phyloP scores from a whole-genome alignment of 35 echinoderm and acorn worm species.

The Holothuria glaberrima region DNA sequence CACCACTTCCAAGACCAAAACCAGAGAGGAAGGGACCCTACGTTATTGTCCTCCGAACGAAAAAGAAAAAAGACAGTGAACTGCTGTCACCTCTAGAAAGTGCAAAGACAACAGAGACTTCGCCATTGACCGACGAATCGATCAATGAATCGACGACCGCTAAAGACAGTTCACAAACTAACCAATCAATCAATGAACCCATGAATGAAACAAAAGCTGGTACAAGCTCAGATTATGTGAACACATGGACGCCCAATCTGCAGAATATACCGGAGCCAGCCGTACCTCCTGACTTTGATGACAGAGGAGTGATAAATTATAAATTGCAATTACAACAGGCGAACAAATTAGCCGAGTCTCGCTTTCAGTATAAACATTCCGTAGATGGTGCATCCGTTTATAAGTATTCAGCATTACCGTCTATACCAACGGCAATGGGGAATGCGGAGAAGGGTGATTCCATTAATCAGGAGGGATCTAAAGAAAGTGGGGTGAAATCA shows the following conservation, averaged over 20 bases:
- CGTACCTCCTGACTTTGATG: not conserved
- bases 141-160: not conserved
- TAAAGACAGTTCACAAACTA: not conserved
- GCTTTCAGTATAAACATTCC: not conserved
- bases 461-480: not conserved
- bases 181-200: not conserved
- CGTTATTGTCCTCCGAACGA: constrained; percentile 4
- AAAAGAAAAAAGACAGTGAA: not conserved
- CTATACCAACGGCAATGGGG: not conserved
- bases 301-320: not conserved
- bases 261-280: constrained; percentile 12
- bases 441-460: not conserved
- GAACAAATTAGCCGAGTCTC: constrained; percentile 14
- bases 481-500: not conserved
- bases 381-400: not conserved
- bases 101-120: not conserved
- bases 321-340: constrained; percentile 3
- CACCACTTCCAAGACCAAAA: constrained; percentile 24
- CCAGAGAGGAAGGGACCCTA: constrained; percentile 27
- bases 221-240: not conserved
- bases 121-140: not conserved
- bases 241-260: constrained; percentile 13
- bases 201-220: not conserved
- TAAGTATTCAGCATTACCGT: constrained; percentile 18
- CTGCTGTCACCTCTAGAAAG: too few relatives aligned